phyloP scores from a whole-genome alignment of 2,888 invertebrate species.

The Chrysotoxum bicinctum region DNA sequence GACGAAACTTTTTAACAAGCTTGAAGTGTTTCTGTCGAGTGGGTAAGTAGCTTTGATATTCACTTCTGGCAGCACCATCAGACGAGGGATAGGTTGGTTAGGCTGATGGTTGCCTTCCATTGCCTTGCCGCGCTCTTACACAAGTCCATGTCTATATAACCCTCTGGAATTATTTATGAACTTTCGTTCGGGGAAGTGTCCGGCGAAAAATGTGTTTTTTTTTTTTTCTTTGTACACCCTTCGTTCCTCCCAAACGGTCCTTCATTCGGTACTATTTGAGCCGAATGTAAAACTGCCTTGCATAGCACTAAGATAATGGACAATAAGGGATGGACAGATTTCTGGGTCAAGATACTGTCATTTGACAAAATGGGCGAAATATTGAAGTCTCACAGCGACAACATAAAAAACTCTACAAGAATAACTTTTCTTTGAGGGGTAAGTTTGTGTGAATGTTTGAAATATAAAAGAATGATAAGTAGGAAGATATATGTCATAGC shows the following conservation, averaged over 20 bases:
- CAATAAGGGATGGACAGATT: slow-evolving; percentile 62
- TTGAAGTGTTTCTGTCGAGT: slow-evolving; percentile 71
- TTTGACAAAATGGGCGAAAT: slow-evolving; percentile 49
- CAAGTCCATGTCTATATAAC: slow-evolving; percentile 61
- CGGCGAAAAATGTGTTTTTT: slow-evolving; percentile 43
- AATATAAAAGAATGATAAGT: slow-evolving; percentile 43
- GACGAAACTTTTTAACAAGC: slow-evolving; percentile 71
- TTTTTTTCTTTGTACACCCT: background rate
- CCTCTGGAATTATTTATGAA: slow-evolving; percentile 70
- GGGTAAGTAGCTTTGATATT: slow-evolving; percentile 67
- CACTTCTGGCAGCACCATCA: slow-evolving; percentile 46
- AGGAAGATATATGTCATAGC: slow-evolving; percentile 27
- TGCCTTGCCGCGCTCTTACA: slow-evolving; percentile 23
- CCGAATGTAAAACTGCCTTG: slow-evolving; percentile 58
- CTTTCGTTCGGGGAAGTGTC: slow-evolving; percentile 52
- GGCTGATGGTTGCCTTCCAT: slow-evolving; percentile 20
- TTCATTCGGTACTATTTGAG: slow-evolving; percentile 15
- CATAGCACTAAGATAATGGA: slow-evolving; percentile 64
- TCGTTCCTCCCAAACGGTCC: background rate
- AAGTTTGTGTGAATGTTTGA: slow-evolving; percentile 27
- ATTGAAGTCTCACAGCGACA: slow-evolving; percentile 23
- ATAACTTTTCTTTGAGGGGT: slow-evolving; percentile 20
- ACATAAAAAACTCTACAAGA: background rate
- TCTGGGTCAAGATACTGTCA: slow-evolving; percentile 61
- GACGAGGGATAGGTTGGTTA: slow-evolving; percentile 18